Conservation (phyloP, 2,797 vertebrate species). For the Trematomus bernacchii region DNA sequence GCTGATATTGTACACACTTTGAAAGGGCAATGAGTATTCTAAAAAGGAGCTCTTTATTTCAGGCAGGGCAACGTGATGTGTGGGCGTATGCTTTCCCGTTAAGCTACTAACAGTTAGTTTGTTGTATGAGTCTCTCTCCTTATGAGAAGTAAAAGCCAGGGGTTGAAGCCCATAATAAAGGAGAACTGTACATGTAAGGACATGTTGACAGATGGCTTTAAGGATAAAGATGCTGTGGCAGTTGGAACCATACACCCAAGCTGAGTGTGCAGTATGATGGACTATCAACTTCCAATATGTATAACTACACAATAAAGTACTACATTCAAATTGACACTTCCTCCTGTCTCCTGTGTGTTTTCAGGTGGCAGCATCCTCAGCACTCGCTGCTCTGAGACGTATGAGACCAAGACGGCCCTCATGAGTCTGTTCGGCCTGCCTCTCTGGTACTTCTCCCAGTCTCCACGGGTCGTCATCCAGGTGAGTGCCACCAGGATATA, state of each 20-base stretch:
- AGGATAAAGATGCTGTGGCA: conserved; percentile 1
- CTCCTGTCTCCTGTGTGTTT: conserved; percentile 5
- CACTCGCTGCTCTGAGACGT: conserved; percentile 96
- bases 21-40: too few relatives aligned
- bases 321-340: neutral
- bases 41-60: neutral
- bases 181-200: neutral
- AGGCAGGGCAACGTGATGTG: neutral
- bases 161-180: neutral
- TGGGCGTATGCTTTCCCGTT: too few relatives aligned
- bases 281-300: neutral
- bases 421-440: conserved; percentile 96
- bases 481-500: conserved; percentile 73
- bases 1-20: too few relatives aligned
- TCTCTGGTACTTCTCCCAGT: conserved; percentile 96
- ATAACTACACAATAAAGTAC: conserved; percentile 1
- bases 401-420: conserved; percentile 94
- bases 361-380: conserved; percentile 95
- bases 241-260: neutral
- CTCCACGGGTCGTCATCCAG: conserved; percentile 96
- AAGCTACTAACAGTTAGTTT: neutral
- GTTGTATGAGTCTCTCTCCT: neutral
- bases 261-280: neutral
- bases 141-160: neutral
- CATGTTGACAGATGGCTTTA: conserved; percentile 1